A percentile compares a stretch with the other conserved stretches of the same genome.
Conservation (phyloP, 2,113 vertebrate species). For the Tetraodon nigroviridis region DNA sequence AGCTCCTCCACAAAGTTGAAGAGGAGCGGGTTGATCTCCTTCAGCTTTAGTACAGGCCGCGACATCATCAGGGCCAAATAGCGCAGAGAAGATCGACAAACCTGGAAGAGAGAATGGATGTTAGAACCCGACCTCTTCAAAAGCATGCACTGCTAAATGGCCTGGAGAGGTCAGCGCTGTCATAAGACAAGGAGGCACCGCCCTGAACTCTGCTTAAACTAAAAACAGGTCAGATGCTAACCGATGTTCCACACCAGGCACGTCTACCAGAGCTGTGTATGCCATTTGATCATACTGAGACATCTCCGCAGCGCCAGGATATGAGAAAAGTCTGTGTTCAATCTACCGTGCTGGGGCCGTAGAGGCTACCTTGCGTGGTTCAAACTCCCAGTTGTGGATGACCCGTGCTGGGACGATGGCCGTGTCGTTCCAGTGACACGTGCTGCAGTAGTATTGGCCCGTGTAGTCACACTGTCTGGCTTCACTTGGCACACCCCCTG, state of each 20-base stretch:
- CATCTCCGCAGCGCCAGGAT: too few species aligned
- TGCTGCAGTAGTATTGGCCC: constrained; percentile 94
- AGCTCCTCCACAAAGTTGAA: constrained; percentile 98
- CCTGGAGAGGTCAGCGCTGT: not conserved
- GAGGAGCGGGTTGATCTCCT: constrained; percentile 93
- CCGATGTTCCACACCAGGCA: constrained; percentile 3
- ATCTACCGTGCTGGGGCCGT: not conserved
- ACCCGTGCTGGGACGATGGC: constrained; percentile 87
- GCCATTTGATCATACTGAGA: not conserved
- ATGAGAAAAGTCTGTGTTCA: not conserved
- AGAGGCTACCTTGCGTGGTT: constrained; percentile 83
- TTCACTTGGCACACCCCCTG: constrained; percentile 88
- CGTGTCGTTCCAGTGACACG: constrained; percentile 96
- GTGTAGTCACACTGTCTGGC: constrained; percentile 97
- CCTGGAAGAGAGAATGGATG: constrained; percentile 67
- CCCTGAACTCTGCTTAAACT: constrained; percentile 3
- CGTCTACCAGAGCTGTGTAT: not conserved
- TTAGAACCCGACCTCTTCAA: not conserved
- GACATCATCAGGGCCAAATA: constrained; percentile 92
- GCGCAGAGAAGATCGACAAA: constrained; percentile 91
- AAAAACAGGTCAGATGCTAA: constrained; percentile 6
- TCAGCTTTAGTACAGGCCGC: constrained; percentile 87
- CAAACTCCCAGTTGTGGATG: constrained; percentile 99
- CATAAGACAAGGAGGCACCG: constrained; percentile 2
- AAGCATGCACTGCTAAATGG: not conserved